These are phyloP conservation scores for Malurus elegans DNA, from an alignment of 2,113 vertebrate genomes.

Conservation along the genomic window DNA sequence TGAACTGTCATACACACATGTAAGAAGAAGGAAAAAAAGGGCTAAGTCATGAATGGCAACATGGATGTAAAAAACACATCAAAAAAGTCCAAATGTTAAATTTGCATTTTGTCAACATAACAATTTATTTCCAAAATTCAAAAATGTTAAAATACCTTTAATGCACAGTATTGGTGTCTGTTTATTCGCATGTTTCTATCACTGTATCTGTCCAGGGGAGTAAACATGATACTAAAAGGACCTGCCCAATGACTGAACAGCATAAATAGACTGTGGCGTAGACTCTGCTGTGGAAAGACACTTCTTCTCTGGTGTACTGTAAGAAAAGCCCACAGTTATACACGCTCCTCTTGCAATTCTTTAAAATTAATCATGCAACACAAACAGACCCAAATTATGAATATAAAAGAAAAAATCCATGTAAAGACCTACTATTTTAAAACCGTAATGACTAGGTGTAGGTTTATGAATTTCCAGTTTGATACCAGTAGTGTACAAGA, in stretches of 20 bases:
- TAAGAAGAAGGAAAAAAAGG: background rate
- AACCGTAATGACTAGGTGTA: background rate
- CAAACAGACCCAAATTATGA: background rate
- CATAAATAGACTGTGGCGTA: slow-evolving; percentile 98
- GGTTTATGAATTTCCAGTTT: background rate
- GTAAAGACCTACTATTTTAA: background rate
- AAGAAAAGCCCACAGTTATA: background rate
- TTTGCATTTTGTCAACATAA: background rate
- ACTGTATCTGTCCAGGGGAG: slow-evolving; percentile 96
- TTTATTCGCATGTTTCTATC: slow-evolving; percentile 99
- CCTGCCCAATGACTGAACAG: slow-evolving; percentile 99
- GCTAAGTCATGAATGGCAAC: background rate
- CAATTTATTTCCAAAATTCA: background rate
- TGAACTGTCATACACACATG: background rate
- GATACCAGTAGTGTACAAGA: background rate
- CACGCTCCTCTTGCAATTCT: background rate
- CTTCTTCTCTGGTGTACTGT: slow-evolving; percentile 97
- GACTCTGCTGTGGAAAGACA: slow-evolving; percentile 96
- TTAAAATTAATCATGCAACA: background rate
- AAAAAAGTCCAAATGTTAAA: background rate
- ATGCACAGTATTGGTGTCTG: slow-evolving; percentile 96
- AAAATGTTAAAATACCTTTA: slow-evolving; percentile 83
- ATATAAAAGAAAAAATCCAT: background rate
- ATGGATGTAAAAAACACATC: background rate
- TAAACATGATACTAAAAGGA: slow-evolving; percentile 99